These are phyloP conservation scores for Cerceris rybyensis DNA, from an alignment of 2,888 invertebrate species.

Conservation along the genomic window DNA sequence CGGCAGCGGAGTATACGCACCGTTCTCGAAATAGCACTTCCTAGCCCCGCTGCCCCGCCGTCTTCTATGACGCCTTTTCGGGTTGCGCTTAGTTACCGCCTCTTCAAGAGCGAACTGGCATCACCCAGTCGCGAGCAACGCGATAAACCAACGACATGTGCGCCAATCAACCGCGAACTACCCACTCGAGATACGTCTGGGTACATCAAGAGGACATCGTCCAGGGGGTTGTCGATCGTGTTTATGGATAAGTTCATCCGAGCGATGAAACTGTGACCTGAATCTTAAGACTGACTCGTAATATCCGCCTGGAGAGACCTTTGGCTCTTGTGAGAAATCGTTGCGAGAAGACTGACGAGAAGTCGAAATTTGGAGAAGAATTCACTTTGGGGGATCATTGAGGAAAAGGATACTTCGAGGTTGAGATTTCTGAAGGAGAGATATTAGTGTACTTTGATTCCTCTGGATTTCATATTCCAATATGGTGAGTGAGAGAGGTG, in stretches of 20 bases:
- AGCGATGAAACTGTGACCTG: conserved; percentile 50
- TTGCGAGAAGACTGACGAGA: conserved; percentile 58
- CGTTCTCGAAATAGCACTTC: conserved; percentile 72
- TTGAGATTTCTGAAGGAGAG: no score
- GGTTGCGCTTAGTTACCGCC: conserved; percentile 72
- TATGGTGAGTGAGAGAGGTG: conserved; percentile 32
- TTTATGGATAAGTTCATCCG: conserved; percentile 46
- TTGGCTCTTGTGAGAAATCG: conserved; percentile 12
- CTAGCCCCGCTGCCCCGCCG: conserved; percentile 65
- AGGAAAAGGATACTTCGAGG: no score
- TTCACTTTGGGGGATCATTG: no score
- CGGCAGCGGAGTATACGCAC: conserved; percentile 49
- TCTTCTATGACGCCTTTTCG: conserved; percentile 74
- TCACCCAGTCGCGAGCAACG: conserved; percentile 66
- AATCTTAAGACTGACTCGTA: conserved; percentile 57
- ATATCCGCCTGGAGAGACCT: conserved; percentile 31
- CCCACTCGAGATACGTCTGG: conserved; percentile 40
- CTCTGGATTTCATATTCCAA: neutral
- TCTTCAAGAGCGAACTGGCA: conserved; percentile 59
- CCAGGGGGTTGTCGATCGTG: conserved; percentile 28
- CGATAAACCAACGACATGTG: conserved; percentile 71
- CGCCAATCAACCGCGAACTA: conserved; percentile 52
- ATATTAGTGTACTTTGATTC: no score
- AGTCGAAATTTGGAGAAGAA: neutral
- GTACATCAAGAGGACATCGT: conserved; percentile 35